Percentiles rank a stretch among this genome's conserved stretches.
Conservation (phyloP, 2,113 vertebrate species). For the Pterocles orientalis region DNA sequence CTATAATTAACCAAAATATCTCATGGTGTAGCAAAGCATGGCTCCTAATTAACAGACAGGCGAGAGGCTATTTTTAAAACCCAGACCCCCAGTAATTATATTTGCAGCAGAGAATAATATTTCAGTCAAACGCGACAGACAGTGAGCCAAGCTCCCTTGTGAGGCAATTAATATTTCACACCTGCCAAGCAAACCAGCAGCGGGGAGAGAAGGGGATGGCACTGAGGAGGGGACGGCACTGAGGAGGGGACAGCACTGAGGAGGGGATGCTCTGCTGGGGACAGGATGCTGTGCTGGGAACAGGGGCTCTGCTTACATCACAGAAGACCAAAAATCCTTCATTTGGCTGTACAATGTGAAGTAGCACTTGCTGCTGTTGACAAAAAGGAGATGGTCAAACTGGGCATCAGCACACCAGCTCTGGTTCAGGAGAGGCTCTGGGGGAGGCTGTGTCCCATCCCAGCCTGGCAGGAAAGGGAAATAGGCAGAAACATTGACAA, state of each 20-base stretch:
- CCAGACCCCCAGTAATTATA: slow-evolving; percentile 74
- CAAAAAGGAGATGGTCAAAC: neutral
- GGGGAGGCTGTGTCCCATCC: neutral
- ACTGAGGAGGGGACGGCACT: neutral
- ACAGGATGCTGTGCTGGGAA: neutral
- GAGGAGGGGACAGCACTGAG: neutral
- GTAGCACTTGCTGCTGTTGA: neutral
- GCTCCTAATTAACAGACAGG: slow-evolving; percentile 80
- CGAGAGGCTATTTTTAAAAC: slow-evolving; percentile 75
- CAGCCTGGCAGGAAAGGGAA: neutral
- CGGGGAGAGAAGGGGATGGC: slow-evolving; percentile 32
- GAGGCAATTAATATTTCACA: slow-evolving; percentile 88
- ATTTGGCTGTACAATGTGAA: neutral
- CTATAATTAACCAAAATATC: slow-evolving; percentile 84
- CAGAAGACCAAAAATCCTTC: neutral
- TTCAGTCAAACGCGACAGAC: slow-evolving; percentile 78
- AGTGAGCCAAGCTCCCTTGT: slow-evolving; percentile 76
- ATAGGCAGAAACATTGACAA: neutral
- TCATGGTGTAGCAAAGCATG: slow-evolving; percentile 74
- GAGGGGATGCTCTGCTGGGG: neutral
- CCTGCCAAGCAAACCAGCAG: slow-evolving; percentile 78
- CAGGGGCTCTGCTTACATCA: neutral
- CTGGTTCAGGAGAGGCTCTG: neutral
- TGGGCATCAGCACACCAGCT: accelerated
- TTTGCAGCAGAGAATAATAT: slow-evolving; percentile 77